A percentile compares a stretch with the other conserved stretches of the same genome.
Evolutionary conservation across 2,888 invertebrate species (phyloP).

Genomic region (Ochropleura plecta): DNA sequence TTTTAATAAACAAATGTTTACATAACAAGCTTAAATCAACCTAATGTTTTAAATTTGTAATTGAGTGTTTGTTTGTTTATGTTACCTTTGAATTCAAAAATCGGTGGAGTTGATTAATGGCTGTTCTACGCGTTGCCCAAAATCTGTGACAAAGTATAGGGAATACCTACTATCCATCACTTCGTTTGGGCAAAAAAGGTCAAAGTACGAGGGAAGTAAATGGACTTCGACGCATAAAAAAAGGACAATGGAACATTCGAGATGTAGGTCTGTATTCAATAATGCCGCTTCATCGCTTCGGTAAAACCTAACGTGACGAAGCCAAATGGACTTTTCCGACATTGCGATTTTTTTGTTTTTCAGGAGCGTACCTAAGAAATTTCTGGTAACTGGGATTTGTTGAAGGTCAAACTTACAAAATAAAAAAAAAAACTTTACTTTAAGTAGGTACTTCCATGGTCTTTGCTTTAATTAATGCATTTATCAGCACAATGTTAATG

Average conservation of each 20-base stretch:
- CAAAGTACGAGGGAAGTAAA: background rate
- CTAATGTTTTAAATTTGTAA: slow-evolving; percentile 10
- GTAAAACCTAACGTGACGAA: too few species aligned
- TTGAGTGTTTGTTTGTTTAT: slow-evolving; percentile 13
- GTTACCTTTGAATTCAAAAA: slow-evolving; percentile 27
- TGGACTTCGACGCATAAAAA: background rate
- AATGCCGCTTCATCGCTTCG: background rate
- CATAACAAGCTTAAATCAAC: slow-evolving; percentile 28
- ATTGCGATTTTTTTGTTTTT: too few species aligned
- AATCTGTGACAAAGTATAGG: background rate
- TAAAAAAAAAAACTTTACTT: too few species aligned
- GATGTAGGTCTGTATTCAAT: background rate
- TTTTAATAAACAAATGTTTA: slow-evolving; percentile 22
- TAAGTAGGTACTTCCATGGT: too few species aligned
- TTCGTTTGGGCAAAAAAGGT: background rate
- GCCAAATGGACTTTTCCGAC: too few species aligned
- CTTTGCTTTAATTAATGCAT: too few species aligned
- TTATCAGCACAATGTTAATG: too few species aligned
- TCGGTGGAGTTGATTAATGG: slow-evolving; percentile 23
- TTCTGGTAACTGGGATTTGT: too few species aligned
- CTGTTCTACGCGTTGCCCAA: background rate
- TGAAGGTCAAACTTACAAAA: too few species aligned
- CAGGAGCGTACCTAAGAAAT: too few species aligned
- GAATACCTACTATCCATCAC: slow-evolving; percentile 20
- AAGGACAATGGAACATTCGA: background rate